Evolutionary conservation across 1,140 invertebrate genomes (phyloP), one percentile per base, ranked within the genome.

Genomic region (Penaeus vannamei): DNA sequence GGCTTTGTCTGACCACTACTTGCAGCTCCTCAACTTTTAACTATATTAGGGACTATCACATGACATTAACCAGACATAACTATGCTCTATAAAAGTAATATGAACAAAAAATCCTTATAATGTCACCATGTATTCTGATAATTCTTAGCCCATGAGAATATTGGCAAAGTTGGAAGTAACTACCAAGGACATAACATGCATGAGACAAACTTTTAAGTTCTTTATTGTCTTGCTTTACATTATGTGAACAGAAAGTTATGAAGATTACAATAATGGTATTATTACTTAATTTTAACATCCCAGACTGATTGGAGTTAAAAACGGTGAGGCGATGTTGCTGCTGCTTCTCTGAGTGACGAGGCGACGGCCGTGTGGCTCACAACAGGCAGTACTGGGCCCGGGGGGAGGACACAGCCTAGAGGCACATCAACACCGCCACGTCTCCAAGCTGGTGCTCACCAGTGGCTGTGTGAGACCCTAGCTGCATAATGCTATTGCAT

Each of bases 181-280:
- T 53, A 53, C 53, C 53, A 53, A 53, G 53, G 53, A 53, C 53
- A 53, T 53, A 53, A 85, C 23, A 85, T 79, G 46, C 83, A 69
- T 66, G 46, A 66, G 64, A 42, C 26, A 86, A 53, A 83, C 79
- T 87, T 87, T 87, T 87, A 64, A 66, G 32, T 82, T 83, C 86
- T 87, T 87, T 87, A 87, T 87, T 87, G 86, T 87, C 86, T 87
- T 83, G 86, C 79, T 87, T 87, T 87, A 87, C 86, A 87, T 81
- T 87, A 87, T 87, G 86, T 87, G 86, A 87, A 87, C 86, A 87
- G 86, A 87, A 87, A 87, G 86, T 87, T 82, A 87, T 87, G 86
- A 87, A 87, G 86, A 87, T 87, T 82, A 87, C 80, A 83, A 87
- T 87, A 82, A 87, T 79, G 80, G 79, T 87, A 87, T 87, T 72